These are phyloP conservation scores for Polypedilum pembai DNA, from an alignment of 1,140 invertebrate species.

Conservation along the genomic window DNA sequence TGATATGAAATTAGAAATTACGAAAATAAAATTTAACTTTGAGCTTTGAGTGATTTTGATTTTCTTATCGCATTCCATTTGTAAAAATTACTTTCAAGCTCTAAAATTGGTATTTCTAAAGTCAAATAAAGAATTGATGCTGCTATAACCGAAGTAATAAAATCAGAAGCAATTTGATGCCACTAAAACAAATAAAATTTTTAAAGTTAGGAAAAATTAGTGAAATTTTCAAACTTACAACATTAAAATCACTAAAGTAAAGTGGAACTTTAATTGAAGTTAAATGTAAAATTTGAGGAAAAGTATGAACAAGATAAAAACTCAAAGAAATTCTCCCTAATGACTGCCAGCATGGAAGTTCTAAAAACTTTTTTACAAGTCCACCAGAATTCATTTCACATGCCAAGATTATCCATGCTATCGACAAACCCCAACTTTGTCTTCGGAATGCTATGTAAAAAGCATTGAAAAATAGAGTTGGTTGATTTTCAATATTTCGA, in stretches of 20 bases:
- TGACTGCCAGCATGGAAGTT: conserved; percentile 16
- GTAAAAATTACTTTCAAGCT: background rate
- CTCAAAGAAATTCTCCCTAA: background rate
- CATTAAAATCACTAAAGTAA: background rate
- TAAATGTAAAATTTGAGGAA: background rate
- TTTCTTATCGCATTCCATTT: conserved; percentile 16
- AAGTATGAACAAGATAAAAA: background rate
- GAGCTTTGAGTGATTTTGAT: background rate
- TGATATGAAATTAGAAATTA: too few relatives aligned
- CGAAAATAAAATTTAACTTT: too few relatives aligned
- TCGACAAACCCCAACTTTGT: background rate
- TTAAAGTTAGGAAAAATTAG: background rate
- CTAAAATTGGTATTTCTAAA: background rate
- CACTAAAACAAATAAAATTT: background rate
- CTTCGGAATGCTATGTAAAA: background rate
- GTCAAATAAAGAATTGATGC: conserved; percentile 15
- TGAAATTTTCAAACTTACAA: background rate
- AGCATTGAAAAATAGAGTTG: background rate
- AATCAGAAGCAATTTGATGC: background rate
- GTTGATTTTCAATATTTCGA: too few relatives aligned
- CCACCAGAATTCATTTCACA: conserved; percentile 14
- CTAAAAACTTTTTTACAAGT: background rate
- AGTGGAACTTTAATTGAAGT: background rate
- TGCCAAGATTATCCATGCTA: conserved; percentile 9
- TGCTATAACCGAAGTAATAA: background rate